Base-by-base conservation (phyloP, 2,797 vertebrate species). In the Rhinophrynus dorsalis region DNA sequence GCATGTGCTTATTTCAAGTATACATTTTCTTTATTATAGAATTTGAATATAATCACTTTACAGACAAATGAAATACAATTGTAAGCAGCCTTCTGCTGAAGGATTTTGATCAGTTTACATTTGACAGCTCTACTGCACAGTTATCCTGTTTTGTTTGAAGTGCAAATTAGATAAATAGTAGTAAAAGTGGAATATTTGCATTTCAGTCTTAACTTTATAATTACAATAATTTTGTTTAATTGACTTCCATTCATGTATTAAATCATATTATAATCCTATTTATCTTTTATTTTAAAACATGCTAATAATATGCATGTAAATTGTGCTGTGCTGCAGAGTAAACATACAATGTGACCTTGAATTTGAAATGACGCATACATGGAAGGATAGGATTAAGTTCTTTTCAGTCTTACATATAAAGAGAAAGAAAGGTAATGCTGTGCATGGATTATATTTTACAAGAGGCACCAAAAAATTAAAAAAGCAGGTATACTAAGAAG, bases 111-210 rank as follows among this genome's bases (percentile, higher is more conserved):
- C 35, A 54, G 21, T 29, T 58, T 57, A 42, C 35, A 47, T 35
- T 21, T 57, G 42, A 67, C 64, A 67, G 51, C 37, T 32, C 51
- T 40, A 10, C 26, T 32, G 50, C 37, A 45, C 8, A 35, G 29
- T 30, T 57, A 24, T 55, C 32, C 32, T 37, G 40, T 56, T 48
- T 47, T 57, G 51, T 67, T 58, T 67, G 52, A 67, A 57, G 54
- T 67, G 42, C 6, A 57, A 67, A 67, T 37, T 1, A 24, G 40
- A 47, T 57, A 45, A 60, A 17, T 56, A 13, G 50, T 27, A 4
- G 12, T 51, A 21, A 29, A 20, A 44, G 38, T 17, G 30, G 35
- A 60, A 45, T 29, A 38, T 44, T 44, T 44, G 38, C 26, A 27
- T 47, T 66, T 57, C 20, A 45, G 21, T 29, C 10, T 24, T 40